Evolutionary conservation across 2,113 vertebrate species (phyloP).

Genomic region (Holacanthus passer): DNA sequence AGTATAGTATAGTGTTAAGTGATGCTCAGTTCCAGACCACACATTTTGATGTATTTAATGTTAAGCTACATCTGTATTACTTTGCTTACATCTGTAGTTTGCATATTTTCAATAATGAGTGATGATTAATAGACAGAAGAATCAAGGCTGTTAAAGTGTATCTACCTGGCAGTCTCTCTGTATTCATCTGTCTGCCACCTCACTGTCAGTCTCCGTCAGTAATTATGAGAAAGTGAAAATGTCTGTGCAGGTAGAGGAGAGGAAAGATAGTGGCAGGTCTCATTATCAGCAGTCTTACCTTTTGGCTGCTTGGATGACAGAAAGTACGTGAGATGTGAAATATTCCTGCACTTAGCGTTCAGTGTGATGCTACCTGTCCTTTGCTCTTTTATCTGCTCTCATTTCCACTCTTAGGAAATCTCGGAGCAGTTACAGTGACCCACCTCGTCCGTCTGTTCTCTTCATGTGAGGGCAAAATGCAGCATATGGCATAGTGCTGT

Average conservation of each 20-base stretch:
- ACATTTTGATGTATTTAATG: not conserved
- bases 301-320: not conserved
- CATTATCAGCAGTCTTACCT: conserved; percentile 9
- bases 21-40: not conserved
- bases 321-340: not conserved
- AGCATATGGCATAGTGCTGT: not conserved
- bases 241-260: not conserved
- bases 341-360: not conserved
- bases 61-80: not conserved
- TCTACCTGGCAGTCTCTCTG: conserved; percentile 6
- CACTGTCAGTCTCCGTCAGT: not conserved
- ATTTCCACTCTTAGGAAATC: not conserved
- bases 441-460: not conserved
- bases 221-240: conserved; percentile 26
- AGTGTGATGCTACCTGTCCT: not conserved
- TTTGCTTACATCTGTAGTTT: not conserved
- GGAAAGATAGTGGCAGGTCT: conserved; percentile 10
- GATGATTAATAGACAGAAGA: not conserved
- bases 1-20: conserved; percentile 1
- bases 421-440: not conserved
- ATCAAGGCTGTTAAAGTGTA: not conserved
- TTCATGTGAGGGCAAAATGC: not conserved
- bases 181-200: conserved; percentile 3
- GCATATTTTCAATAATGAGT: not conserved
- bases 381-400: not conserved